A percentile compares a stretch with the other conserved stretches of the same genome.
phyloP scores from a whole-genome alignment of 2,113 vertebrate genomes.

The Toxotes jaculatrix region DNA sequence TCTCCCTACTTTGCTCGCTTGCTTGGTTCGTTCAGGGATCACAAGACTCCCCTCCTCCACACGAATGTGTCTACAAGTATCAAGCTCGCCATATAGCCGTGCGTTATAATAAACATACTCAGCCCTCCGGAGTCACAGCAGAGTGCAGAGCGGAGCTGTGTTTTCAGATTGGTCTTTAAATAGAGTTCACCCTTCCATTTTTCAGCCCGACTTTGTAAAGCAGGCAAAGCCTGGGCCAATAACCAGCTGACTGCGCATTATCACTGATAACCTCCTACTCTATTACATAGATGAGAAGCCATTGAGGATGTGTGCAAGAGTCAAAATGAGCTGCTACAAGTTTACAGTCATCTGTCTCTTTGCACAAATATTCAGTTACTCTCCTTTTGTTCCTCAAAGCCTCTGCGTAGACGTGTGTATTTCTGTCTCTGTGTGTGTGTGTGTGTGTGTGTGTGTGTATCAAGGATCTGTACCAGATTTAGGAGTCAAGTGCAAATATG shows the following conservation, averaged over 20 bases:
- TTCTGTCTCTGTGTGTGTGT: not conserved
- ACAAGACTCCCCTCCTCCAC: constrained; percentile 35
- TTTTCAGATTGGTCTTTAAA: constrained; percentile 56
- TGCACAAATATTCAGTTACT: constrained; percentile 1
- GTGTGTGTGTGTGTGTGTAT: constrained; percentile 24
- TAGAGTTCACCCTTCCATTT: constrained; percentile 36
- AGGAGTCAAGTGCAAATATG: constrained; percentile 67
- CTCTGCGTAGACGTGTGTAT: too few species aligned
- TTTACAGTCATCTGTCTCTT: not conserved
- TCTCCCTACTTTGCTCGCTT: not conserved
- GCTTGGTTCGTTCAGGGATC: constrained; percentile 23
- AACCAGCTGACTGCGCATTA: not conserved
- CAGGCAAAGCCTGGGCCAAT: constrained; percentile 21
- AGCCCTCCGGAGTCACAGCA: constrained; percentile 34
- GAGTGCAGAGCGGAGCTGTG: constrained; percentile 14
- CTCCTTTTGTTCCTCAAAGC: not conserved
- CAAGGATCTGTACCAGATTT: constrained; percentile 35
- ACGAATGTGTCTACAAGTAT: constrained; percentile 20
- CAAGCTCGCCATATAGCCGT: constrained; percentile 5
- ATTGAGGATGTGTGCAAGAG: not conserved
- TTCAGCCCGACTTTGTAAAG: constrained; percentile 21
- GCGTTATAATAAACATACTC: constrained; percentile 45
- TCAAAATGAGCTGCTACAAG: not conserved
- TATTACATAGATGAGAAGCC: not conserved
- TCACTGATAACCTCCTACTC: constrained; percentile 1